Percentiles rank a stretch among this genome's conserved stretches.
These are phyloP conservation scores for Clarias batrachus DNA, from an alignment of 2,113 vertebrate species.

Conservation along the genomic window DNA sequence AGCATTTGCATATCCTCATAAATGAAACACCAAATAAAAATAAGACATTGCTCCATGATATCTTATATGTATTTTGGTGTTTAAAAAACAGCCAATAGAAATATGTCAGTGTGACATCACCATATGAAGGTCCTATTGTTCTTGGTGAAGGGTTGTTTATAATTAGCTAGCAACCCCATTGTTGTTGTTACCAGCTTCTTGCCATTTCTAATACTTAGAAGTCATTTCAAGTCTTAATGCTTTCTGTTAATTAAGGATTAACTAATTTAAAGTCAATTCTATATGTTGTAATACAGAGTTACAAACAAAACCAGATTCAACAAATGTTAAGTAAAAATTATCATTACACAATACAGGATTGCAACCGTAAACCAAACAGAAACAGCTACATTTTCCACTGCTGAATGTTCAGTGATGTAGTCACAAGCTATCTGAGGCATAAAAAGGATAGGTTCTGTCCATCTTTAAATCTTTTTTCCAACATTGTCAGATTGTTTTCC, in stretches of 20 bases:
- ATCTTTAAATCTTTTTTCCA: background rate
- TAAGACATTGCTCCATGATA: background rate
- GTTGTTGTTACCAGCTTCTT: background rate
- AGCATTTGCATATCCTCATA: background rate
- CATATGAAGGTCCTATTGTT: background rate
- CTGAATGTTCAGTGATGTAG: background rate
- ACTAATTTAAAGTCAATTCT: background rate
- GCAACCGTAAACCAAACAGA: background rate
- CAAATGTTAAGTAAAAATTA: too few relatives aligned
- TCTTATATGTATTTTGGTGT: conserved; percentile 10
- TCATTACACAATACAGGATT: background rate
- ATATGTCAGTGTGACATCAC: conserved; percentile 14
- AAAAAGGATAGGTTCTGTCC: background rate
- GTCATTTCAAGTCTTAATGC: background rate
- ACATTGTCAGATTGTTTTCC: background rate
- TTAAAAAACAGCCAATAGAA: conserved; percentile 8
- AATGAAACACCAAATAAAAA: background rate
- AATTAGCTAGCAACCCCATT: background rate
- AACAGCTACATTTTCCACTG: background rate
- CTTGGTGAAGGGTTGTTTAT: background rate
- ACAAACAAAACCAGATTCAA: background rate
- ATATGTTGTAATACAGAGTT: background rate
- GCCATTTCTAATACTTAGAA: background rate
- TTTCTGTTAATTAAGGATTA: background rate
- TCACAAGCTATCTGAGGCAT: background rate